A percentile compares a stretch with the other conserved stretches of the same genome.
Conservation (phyloP, 1,140 invertebrate species). For the Proctacanthus coquilletti region DNA sequence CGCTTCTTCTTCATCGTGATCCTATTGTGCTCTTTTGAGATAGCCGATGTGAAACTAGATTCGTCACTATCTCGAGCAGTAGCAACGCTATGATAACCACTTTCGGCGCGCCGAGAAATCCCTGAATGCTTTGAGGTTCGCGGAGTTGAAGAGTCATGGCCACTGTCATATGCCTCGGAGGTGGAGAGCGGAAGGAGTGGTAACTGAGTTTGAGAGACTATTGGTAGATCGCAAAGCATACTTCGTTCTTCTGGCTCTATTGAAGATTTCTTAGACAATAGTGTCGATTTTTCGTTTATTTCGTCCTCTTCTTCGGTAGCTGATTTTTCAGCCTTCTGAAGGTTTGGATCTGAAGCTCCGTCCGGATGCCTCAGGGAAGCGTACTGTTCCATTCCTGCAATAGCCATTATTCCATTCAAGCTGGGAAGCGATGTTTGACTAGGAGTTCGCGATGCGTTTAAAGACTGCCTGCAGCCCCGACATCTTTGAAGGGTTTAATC, state of each 20-base stretch:
- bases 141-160: slow-evolving; percentile 59
- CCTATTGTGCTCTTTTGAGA: slow-evolving; percentile 45
- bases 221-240: slow-evolving; percentile 42
- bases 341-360: slow-evolving; percentile 79
- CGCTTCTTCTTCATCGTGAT: slow-evolving; percentile 37
- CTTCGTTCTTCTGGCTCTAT: slow-evolving; percentile 37
- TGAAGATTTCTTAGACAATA: slow-evolving; percentile 37
- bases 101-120: slow-evolving; percentile 57
- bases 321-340: slow-evolving; percentile 47
- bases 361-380: slow-evolving; percentile 70
- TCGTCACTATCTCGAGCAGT: slow-evolving; percentile 64
- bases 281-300: slow-evolving; percentile 37
- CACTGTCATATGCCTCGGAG: slow-evolving; percentile 59
- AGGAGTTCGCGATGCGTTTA: slow-evolving; percentile 20
- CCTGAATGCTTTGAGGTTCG: slow-evolving; percentile 62
- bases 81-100: slow-evolving; percentile 73
- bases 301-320: slow-evolving; percentile 19
- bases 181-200: slow-evolving; percentile 24
- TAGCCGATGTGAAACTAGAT: slow-evolving; percentile 65
- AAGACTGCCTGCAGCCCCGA: slow-evolving; percentile 13
- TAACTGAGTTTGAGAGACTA: slow-evolving; percentile 30
- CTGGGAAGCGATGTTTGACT: slow-evolving; percentile 27
- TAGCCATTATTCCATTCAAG: slow-evolving; percentile 32
- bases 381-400: slow-evolving; percentile 40
- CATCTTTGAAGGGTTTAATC: slow-evolving; percentile 2